Conservation (phyloP, 1,140 invertebrate species). For the Scaptodrosophila lebanonensis region DNA sequence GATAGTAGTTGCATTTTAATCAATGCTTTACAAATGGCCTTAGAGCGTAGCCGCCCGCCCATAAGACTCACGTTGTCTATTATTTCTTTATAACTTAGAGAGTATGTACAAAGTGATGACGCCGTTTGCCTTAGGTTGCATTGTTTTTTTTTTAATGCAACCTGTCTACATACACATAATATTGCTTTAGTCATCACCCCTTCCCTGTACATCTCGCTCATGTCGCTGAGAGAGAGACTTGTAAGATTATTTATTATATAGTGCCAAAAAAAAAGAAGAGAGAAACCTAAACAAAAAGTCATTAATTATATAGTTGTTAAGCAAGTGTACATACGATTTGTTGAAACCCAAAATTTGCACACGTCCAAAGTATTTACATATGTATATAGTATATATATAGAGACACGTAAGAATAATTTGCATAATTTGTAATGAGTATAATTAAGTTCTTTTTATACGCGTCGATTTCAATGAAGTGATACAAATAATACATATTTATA, state of each 20-base stretch:
- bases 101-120: conserved; percentile 20
- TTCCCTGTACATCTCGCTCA: conserved; percentile 1
- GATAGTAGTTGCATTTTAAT: conserved; percentile 49
- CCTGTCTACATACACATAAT: too few species aligned
- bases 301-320: conserved; percentile 48
- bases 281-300: conserved; percentile 49
- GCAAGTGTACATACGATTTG: conserved; percentile 10
- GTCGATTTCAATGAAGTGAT: conserved; percentile 45
- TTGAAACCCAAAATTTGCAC: conserved; percentile 48
- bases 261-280: conserved; percentile 51
- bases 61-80: conserved; percentile 33
- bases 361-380: conserved; percentile 69
- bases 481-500: conserved; percentile 5
- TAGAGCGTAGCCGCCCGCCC: conserved; percentile 23
- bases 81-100: conserved; percentile 18
- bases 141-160: too few species aligned
- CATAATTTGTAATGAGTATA: conserved; percentile 39
- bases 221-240: conserved; percentile 52
- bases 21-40: conserved; percentile 25
- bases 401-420: conserved; percentile 24
- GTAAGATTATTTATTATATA: conserved; percentile 71
- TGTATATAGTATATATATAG: conserved; percentile 35
- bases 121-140: too few species aligned
- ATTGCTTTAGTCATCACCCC: conserved; percentile 30
- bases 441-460: conserved; percentile 19